phyloP scores from a whole-genome alignment of 2,888 invertebrate genomes.

The Torymus tubicola region DNA sequence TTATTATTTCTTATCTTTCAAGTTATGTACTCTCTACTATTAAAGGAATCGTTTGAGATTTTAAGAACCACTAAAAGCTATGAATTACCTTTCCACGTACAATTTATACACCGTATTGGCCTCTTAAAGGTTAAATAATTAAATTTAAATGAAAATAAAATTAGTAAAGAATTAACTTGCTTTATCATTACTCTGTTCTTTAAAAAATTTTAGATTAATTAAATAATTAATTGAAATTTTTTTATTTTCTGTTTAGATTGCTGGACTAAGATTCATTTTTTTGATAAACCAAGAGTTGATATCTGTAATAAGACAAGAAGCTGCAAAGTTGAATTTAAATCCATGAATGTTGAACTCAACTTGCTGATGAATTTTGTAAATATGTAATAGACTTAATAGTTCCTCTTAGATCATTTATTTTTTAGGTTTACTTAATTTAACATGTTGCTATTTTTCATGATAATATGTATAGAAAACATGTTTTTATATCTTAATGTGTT shows the following conservation, averaged over 20 bases:
- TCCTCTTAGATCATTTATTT: constrained; percentile 27
- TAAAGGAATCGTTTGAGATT: no score
- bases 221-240: neutral
- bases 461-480: constrained; percentile 14
- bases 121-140: no score
- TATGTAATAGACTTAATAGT: constrained; percentile 32
- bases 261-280: constrained; percentile 94
- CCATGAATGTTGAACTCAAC: constrained; percentile 61
- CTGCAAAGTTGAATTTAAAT: constrained; percentile 85
- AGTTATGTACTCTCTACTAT: no score
- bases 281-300: constrained; percentile 95
- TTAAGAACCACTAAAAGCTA: no score
- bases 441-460: neutral
- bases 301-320: constrained; percentile 91
- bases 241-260: constrained; percentile 79
- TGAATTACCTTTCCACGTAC: no score
- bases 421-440: constrained; percentile 29
- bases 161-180: no score
- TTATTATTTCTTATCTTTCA: no score
- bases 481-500: constrained; percentile 20
- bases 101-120: no score
- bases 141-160: no score
- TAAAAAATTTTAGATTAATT: no score
- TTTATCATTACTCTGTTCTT: no score
- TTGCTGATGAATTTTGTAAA: constrained; percentile 31